phyloP scores from a whole-genome alignment of 2,113 vertebrate species.

The Tupaia tana region DNA sequence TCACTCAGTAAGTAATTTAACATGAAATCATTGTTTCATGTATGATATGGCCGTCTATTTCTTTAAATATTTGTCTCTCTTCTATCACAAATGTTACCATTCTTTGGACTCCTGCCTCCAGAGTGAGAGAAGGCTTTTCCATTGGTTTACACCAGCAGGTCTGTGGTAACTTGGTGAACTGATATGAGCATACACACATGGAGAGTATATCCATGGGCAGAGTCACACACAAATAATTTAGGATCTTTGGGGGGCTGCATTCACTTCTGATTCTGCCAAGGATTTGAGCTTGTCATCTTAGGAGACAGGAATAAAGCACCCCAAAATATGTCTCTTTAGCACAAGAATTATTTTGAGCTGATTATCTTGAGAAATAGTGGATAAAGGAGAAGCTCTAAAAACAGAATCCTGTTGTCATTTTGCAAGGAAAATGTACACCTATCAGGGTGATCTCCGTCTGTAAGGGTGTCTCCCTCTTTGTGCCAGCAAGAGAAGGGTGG shows the following conservation, averaged over 20 bases:
- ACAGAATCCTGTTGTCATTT: not conserved
- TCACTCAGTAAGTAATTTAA: no score
- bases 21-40: no score
- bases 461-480: not conserved
- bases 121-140: not conserved
- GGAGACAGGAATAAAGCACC: not conserved
- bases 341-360: not conserved
- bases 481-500: not conserved
- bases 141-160: not conserved
- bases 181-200: fast-evolving
- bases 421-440: no score
- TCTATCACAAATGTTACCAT: no score
- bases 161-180: not conserved
- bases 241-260: no score
- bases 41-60: no score
- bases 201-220: fast-evolving
- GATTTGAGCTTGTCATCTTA: not conserved
- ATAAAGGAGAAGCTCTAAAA: not conserved
- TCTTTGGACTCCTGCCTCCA: not conserved
- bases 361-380: not conserved
- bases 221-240: no score
- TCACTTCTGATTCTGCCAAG: not conserved
- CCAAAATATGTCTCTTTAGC: not conserved
- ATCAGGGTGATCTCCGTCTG: not conserved
- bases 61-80: no score